A percentile compares a stretch with the other conserved stretches of the same genome.
These are phyloP conservation scores for Neostethus bicornis DNA, from an alignment of 2,797 vertebrate species.

Conservation along the genomic window DNA sequence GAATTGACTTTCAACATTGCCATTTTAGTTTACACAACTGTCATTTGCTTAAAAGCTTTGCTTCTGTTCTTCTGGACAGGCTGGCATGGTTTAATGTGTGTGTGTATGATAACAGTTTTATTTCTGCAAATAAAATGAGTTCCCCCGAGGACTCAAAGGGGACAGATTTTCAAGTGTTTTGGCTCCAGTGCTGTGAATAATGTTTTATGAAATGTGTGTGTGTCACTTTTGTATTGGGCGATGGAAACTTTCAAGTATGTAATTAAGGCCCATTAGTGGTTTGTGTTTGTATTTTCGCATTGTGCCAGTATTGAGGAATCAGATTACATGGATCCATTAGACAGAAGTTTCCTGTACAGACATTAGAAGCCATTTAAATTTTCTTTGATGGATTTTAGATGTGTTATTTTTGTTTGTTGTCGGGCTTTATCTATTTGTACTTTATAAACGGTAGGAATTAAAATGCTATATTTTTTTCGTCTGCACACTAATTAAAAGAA, in stretches of 20 bases:
- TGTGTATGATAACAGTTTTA: slow-evolving; percentile 63
- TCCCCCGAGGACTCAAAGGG: slow-evolving; percentile 47
- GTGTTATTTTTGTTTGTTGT: background rate
- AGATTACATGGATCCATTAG: background rate
- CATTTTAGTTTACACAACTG: slow-evolving; percentile 70
- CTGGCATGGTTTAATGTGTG: slow-evolving; percentile 55
- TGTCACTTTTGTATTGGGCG: slow-evolving; percentile 33
- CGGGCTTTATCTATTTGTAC: background rate
- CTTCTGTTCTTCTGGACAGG: slow-evolving; percentile 62
- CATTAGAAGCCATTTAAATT: background rate
- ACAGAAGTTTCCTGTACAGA: background rate
- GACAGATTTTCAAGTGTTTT: slow-evolving; percentile 55
- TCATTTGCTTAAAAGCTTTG: slow-evolving; percentile 73
- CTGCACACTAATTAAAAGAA: too few species aligned
- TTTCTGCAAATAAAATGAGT: slow-evolving; percentile 59
- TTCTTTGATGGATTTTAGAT: background rate
- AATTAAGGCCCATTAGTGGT: slow-evolving; percentile 11
- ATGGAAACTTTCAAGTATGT: slow-evolving; percentile 15
- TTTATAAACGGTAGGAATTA: background rate
- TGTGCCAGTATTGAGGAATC: background rate
- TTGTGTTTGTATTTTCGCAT: slow-evolving; percentile 12
- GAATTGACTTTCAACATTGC: slow-evolving; percentile 68
- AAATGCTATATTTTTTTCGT: background rate
- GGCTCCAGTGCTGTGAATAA: slow-evolving; percentile 35
- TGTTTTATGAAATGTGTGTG: slow-evolving; percentile 51